Percentiles rank a stretch among this genome's conserved stretches.
These are phyloP conservation scores for Montipora foliosa DNA, from an alignment of 64 coral and sea anemone species.

Conservation along the genomic window DNA sequence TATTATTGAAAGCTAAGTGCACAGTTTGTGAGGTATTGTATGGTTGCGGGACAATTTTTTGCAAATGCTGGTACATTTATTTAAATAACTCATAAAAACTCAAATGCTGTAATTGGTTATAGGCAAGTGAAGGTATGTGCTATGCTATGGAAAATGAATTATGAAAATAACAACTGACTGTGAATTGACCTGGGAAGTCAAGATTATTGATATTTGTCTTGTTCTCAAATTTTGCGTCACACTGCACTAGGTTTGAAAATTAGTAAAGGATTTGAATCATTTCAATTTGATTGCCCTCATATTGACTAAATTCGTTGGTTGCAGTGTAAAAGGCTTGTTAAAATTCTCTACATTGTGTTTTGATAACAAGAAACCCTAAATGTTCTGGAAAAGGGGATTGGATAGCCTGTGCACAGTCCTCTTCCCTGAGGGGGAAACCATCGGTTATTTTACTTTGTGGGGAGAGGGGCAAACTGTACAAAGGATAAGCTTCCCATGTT, in stretches of 20 bases:
- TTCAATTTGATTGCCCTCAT: too few species aligned
- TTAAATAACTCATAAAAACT: neutral
- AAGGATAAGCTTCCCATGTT: neutral
- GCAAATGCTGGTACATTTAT: neutral
- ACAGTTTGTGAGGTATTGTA: neutral
- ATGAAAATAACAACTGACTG: neutral
- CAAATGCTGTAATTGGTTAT: conserved; percentile 30
- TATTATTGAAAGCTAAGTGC: neutral
- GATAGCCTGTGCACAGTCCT: too few species aligned
- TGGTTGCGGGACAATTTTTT: neutral
- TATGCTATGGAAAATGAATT: neutral
- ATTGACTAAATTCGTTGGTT: too few species aligned
- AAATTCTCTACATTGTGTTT: too few species aligned
- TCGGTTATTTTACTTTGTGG: too few species aligned
- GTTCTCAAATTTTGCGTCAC: neutral
- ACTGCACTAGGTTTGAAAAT: neutral
- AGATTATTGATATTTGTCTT: neutral
- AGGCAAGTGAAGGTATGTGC: neutral
- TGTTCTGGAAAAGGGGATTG: too few species aligned
- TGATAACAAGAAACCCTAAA: too few species aligned
- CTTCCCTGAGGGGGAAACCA: too few species aligned
- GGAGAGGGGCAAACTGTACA: too few species aligned
- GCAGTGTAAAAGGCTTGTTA: too few species aligned
- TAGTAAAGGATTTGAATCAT: too few species aligned
- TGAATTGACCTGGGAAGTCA: neutral